Conservation (phyloP, 2,113 vertebrate species). For the Ia io region DNA sequence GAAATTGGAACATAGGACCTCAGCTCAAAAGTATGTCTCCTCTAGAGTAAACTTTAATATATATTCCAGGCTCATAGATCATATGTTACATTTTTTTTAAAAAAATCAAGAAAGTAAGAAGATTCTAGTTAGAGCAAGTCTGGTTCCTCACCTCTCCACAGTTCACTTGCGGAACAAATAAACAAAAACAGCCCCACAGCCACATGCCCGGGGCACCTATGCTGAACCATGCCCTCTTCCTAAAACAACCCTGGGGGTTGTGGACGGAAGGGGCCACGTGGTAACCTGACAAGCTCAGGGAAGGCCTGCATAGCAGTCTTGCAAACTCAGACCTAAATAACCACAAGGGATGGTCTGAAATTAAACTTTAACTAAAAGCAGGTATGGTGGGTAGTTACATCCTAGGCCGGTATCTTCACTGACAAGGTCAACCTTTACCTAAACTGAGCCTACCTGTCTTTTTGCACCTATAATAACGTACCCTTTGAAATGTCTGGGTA, state of each 20-base stretch:
- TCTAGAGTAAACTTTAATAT: conserved; percentile 40
- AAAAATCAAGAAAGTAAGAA: background rate
- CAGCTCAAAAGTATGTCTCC: conserved; percentile 53
- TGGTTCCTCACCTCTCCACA: background rate
- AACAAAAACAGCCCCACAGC: background rate
- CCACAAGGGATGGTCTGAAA: too few species aligned
- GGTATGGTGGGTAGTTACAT: too few species aligned
- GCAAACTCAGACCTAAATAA: too few species aligned
- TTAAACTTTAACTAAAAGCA: too few species aligned
- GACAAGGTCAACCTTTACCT: too few species aligned
- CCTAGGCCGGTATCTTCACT: too few species aligned
- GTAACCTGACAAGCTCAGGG: too few species aligned
- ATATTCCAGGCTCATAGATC: conserved; percentile 33
- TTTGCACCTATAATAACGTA: too few species aligned
- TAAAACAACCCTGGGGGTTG: background rate
- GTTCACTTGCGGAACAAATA: background rate
- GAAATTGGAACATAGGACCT: conserved; percentile 55
- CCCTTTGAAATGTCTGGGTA: too few species aligned
- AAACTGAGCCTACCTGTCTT: too few species aligned
- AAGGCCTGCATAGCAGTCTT: too few species aligned
- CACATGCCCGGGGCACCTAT: background rate
- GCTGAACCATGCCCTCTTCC: background rate
- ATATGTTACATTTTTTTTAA: background rate
- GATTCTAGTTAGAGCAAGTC: background rate
- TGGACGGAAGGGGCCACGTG: too few species aligned